These are phyloP conservation scores for Diabrotica virgifera DNA, from an alignment of 1,140 invertebrate species.

Conservation along the genomic window DNA sequence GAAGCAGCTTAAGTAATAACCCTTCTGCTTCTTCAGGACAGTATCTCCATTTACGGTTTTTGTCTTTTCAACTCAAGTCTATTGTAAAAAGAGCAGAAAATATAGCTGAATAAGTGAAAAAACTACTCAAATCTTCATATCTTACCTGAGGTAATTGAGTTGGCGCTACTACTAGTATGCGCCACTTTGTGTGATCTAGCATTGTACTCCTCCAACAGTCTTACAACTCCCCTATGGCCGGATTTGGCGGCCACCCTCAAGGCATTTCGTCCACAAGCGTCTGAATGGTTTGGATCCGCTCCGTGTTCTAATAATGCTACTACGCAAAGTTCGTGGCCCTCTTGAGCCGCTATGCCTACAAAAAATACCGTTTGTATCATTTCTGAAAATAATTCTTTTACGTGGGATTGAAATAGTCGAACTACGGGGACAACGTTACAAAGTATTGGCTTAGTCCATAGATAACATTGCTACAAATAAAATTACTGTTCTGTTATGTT, in stretches of 20 bases:
- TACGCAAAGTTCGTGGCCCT: constrained; percentile 91
- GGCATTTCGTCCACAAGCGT: constrained; percentile 83
- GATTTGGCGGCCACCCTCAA: constrained; percentile 75
- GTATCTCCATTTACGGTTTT: too few species aligned
- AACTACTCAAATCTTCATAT: background rate
- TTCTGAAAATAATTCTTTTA: too few species aligned
- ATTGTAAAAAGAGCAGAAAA: background rate
- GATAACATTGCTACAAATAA: too few species aligned
- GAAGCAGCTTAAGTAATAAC: too few species aligned
- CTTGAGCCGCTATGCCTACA: constrained; percentile 75
- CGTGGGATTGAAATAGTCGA: too few species aligned
- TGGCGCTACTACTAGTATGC: constrained; percentile 56
- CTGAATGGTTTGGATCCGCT: constrained; percentile 88
- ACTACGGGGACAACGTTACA: too few species aligned
- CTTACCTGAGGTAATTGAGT: constrained; percentile 58
- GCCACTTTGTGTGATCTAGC: constrained; percentile 39
- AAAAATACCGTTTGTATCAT: background rate
- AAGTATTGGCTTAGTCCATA: too few species aligned
- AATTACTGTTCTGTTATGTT: too few species aligned
- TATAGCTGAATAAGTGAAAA: too few species aligned
- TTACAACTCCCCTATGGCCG: constrained; percentile 69
- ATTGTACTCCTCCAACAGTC: constrained; percentile 60
- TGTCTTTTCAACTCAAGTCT: too few species aligned
- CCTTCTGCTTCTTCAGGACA: too few species aligned
- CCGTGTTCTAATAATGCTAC: constrained; percentile 80